Conservation (phyloP, 2,113 vertebrate species). For the Cariama cristata region DNA sequence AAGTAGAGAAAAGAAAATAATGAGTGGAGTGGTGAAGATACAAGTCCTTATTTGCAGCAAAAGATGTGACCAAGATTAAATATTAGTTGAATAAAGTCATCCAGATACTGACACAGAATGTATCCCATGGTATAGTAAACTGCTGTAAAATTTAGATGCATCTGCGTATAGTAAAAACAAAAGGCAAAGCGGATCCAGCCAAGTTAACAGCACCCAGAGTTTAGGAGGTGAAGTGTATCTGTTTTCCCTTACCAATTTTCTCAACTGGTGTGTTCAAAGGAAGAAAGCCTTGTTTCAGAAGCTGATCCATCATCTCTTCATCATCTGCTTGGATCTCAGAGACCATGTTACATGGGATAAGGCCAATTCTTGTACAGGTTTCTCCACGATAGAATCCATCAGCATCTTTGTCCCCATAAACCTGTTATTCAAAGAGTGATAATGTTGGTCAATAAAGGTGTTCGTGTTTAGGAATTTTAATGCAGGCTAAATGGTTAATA, state of each 20-base stretch:
- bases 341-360: conserved; percentile 98
- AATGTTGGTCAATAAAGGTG: neutral
- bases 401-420: conserved; percentile 93
- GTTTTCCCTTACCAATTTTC: conserved; percentile 83
- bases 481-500: neutral
- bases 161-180: neutral
- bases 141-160: neutral
- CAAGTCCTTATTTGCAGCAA: neutral
- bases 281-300: conserved; percentile 95
- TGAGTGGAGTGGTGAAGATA: neutral
- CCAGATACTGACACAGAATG: neutral
- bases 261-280: conserved; percentile 95
- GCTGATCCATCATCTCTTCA: conserved; percentile 93
- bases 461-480: neutral
- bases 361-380: conserved; percentile 87
- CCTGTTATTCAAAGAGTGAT: conserved; percentile 63
- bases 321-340: conserved; percentile 97
- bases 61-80: neutral
- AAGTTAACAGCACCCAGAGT: neutral
- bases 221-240: accelerated
- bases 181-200: neutral
- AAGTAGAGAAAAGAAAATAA: neutral
- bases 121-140: neutral
- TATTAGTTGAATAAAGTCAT: neutral
- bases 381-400: conserved; percentile 97